Base-by-base conservation (phyloP, 2,888 invertebrate species). In the Melanostoma mellinum region DNA sequence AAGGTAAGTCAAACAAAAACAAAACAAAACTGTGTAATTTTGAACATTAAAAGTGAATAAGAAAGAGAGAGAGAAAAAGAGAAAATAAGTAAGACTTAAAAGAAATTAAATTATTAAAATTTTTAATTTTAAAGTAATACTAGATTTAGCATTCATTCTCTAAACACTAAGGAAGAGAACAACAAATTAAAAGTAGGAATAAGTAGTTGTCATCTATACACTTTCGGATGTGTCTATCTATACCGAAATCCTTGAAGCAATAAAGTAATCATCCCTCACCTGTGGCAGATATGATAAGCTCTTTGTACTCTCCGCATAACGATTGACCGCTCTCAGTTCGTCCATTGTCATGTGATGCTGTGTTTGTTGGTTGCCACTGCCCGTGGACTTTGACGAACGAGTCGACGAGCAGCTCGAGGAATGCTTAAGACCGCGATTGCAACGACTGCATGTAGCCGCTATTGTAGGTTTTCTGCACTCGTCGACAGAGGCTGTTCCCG, bases 281-380 rank as follows among this genome's bases (percentile, higher is more conserved):
- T 96, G 96, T 86, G 97, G 97, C 89, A 98, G 93, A 92, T 96
- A 97, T 88, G 97, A 96, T 88, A 97, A 94, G 91, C 97, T 97
- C 91, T 96, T 96, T 80, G 97, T 97, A 92, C 97, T 97, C 92
- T 97, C 97, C 32, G 97, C 97, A 91, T 97, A 97, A 88, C 96
- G 94, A 93, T 97, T 97, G 88, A 97, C 95, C 84, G 95, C 96
- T 85, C 96, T 93, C 65, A 97, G 92, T 90, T 97, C 97, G 87
- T 97, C 97, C 88, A 97, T 92, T 9, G 96, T 96, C 94, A 95
- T 95, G 91, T 94, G 94, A 90, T 94, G 94, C 44, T 85, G 86
- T 36, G 68, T 68, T 82, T 87, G 87, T 86, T 88, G 89, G 71
- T 88, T 88, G 75, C 80, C 86, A 50, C 87, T 86, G 71, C 85